Percentiles rank a stretch among this genome's conserved stretches.
Evolutionary conservation across 2,797 vertebrate genomes (phyloP).

Genomic region (Oryzias dopingdopingensis): DNA sequence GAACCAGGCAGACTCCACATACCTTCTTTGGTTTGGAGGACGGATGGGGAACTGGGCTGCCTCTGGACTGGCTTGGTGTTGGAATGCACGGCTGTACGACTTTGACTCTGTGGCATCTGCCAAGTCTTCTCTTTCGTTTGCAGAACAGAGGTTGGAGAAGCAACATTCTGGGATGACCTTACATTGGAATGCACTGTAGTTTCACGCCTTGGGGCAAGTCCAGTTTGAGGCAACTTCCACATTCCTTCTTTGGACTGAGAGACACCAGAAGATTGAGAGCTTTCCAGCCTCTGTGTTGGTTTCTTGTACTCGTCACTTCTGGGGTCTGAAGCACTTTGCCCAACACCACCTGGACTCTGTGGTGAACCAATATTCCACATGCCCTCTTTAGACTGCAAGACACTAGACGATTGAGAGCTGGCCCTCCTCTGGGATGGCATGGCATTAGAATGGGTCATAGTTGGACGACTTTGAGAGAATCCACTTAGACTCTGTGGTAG

Average conservation of each 20-base stretch:
- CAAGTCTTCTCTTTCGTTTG: constrained; percentile 8
- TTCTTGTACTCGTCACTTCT: not conserved
- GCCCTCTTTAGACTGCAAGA: too few relatives aligned
- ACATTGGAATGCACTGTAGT: too few relatives aligned
- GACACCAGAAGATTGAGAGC: not conserved
- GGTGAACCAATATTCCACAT: too few relatives aligned
- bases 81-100: too few relatives aligned
- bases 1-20: not conserved
- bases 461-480: too few relatives aligned
- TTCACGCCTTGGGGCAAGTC: too few relatives aligned
- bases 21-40: not conserved
- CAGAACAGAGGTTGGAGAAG: not conserved
- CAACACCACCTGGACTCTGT: too few relatives aligned
- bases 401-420: too few relatives aligned
- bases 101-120: not conserved
- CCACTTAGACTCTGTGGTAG: too few relatives aligned
- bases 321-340: too few relatives aligned
- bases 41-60: not conserved
- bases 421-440: too few relatives aligned
- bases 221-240: not conserved
- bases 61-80: not conserved
- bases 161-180: not conserved
- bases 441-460: too few relatives aligned
- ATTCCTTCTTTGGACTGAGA: not conserved
- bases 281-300: not conserved